Evolutionary conservation across 2,797 vertebrate species (phyloP), one percentile per base, ranked within the genome.

Genomic region (Nasua narica): DNA sequence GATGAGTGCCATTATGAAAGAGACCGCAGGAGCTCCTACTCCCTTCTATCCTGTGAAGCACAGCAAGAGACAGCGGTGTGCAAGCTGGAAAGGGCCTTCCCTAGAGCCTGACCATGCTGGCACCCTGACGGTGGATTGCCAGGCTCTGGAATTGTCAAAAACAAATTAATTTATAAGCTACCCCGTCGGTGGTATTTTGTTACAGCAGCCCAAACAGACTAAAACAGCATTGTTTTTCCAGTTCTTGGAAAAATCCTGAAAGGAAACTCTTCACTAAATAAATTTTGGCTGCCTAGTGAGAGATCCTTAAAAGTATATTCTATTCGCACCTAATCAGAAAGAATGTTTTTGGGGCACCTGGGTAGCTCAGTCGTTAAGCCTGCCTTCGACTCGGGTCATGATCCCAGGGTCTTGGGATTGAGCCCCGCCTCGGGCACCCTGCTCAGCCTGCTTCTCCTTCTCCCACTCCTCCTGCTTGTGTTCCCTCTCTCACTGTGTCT

Each of bases 281-380:
- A 58, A 83, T 70, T 93, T 62, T 70, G 50, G 52, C 76, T 72
- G 21, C 37, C 32, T 85, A 69, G 43, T 72, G 62, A 65, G 62
- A 69, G 12, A 65, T 60, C 88, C 87, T 93, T 96, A n/a, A 77
- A 86, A 89, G 81, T 56, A 69, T 9, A 56, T 91, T 70, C n/a
- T 90, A n/a, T n/a, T 67, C 14, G 85, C 43, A 69, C 19, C 46
- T 67, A 79, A 62, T 90, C 15, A 74, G 48, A 91, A 91, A 86
- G 52, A 94, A 90, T 60, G 46, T 29, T 72, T 86, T 91, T 70
- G 56, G 56, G 56, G 56, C 4, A 0, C 56, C 56, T 58, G 56
- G 56, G 25, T 58, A 58, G 56, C 23, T 58, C 23, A 27, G 23
- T 58, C 4, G 4, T 58, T 58, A 58, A 58, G 56, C 56, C 56